Conservation (phyloP, 1,140 invertebrate genomes). For the Drosophila pectinifera region DNA sequence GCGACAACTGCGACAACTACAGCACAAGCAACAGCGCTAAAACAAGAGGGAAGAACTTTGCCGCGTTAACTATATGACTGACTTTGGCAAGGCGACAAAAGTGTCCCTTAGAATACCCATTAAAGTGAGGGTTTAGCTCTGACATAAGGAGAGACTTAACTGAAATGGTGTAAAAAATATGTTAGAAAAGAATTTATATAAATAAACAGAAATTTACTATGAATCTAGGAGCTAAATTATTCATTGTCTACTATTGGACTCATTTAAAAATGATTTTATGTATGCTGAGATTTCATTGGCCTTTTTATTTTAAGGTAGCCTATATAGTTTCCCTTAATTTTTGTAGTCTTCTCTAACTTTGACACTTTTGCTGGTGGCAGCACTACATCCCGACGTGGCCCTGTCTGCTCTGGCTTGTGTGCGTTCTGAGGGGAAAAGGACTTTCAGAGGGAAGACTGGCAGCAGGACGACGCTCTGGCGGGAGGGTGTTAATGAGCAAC, state of each 20-base stretch:
- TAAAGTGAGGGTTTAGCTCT: too few relatives aligned
- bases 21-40: slow-evolving; percentile 37
- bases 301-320: background rate
- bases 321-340: background rate
- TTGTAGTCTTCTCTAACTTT: background rate
- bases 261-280: background rate
- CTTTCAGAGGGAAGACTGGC: too few relatives aligned
- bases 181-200: too few relatives aligned
- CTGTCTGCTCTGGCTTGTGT: slow-evolving; percentile 36
- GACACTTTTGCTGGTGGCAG: slow-evolving; percentile 48
- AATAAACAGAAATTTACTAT: too few relatives aligned
- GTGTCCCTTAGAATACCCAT: too few relatives aligned
- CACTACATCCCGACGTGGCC: slow-evolving; percentile 18
- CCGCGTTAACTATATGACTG: slow-evolving; percentile 60
- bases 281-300: too few relatives aligned
- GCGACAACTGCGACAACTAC: slow-evolving; percentile 26
- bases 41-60: slow-evolving; percentile 42
- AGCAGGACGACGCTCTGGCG: background rate
- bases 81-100: slow-evolving; percentile 65
- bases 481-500: slow-evolving; percentile 75
- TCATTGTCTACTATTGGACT: background rate
- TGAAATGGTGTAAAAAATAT: too few relatives aligned
- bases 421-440: background rate
- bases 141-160: too few relatives aligned
- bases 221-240: background rate